Conservation (phyloP, 2,113 vertebrate genomes). For the Gambusia affinis region DNA sequence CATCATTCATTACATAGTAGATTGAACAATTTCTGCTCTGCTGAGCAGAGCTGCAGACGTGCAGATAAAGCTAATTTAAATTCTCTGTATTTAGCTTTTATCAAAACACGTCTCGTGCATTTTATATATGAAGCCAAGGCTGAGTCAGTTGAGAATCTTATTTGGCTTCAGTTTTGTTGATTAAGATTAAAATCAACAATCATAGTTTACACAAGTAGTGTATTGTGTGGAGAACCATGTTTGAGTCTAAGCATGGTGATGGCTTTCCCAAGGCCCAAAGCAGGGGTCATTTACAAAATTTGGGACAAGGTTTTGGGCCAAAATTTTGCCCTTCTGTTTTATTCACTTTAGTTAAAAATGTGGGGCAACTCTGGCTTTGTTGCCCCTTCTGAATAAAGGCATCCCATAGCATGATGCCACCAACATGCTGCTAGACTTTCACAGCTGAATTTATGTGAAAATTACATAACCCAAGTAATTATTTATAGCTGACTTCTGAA, state of each 20-base stretch:
- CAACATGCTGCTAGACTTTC: too few species aligned
- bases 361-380: too few species aligned
- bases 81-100: constrained; percentile 27
- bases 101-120: constrained; percentile 27
- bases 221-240: background rate
- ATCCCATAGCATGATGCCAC: too few species aligned
- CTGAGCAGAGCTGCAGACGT: constrained; percentile 50
- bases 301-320: too few species aligned
- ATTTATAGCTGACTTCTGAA: too few species aligned
- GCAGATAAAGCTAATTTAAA: constrained; percentile 44
- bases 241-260: background rate
- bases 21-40: constrained; percentile 57
- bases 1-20: constrained; percentile 54
- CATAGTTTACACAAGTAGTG: background rate
- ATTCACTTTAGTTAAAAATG: too few species aligned
- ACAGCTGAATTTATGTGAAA: too few species aligned
- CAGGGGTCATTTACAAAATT: background rate
- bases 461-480: too few species aligned
- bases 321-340: too few species aligned
- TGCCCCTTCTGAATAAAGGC: too few species aligned
- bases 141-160: constrained; percentile 11
- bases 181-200: constrained; percentile 24
- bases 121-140: constrained; percentile 10
- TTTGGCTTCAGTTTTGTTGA: background rate
- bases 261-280: background rate